Percentiles rank a stretch among this genome's conserved stretches.
Evolutionary conservation across 2,113 vertebrate genomes (phyloP).

Genomic region (Muntiacus muntjak): DNA sequence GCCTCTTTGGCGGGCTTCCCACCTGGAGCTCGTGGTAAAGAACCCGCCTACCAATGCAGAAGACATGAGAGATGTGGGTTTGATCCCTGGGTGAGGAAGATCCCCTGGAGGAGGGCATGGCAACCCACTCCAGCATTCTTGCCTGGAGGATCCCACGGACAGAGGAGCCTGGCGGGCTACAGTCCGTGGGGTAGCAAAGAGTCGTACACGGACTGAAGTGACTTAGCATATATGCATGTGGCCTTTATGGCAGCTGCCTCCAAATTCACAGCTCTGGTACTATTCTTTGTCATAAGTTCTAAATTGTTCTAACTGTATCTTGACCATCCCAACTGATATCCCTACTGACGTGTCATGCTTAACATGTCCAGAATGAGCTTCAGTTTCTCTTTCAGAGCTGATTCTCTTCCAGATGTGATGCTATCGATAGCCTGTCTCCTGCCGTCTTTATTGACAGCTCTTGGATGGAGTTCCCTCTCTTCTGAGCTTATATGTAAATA

Average conservation of each 20-base stretch:
- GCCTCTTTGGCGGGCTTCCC: accelerated
- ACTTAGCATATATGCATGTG: accelerated
- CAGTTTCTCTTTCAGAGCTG: not conserved
- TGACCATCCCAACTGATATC: too few species aligned
- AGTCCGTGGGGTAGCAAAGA: not conserved
- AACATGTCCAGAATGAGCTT: not conserved
- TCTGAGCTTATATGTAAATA: not conserved
- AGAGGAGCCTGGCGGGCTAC: not conserved
- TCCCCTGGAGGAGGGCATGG: not conserved
- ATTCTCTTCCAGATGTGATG: not conserved
- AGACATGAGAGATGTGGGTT: not conserved
- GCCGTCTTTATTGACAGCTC: not conserved
- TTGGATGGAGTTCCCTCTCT: not conserved
- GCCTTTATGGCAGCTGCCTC: accelerated
- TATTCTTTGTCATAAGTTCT: not conserved
- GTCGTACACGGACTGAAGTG: accelerated
- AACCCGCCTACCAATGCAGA: not conserved
- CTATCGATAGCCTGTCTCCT: not conserved
- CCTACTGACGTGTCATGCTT: not conserved
- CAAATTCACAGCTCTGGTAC: not conserved
- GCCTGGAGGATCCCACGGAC: not conserved
- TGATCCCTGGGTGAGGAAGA: not conserved
- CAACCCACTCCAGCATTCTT: not conserved
- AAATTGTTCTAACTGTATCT: not conserved
- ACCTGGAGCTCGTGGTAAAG: not conserved